Evolutionary conservation across 2,888 invertebrate species (phyloP), one percentile per base, ranked within the genome.

Genomic region (Spodoptera littoralis): DNA sequence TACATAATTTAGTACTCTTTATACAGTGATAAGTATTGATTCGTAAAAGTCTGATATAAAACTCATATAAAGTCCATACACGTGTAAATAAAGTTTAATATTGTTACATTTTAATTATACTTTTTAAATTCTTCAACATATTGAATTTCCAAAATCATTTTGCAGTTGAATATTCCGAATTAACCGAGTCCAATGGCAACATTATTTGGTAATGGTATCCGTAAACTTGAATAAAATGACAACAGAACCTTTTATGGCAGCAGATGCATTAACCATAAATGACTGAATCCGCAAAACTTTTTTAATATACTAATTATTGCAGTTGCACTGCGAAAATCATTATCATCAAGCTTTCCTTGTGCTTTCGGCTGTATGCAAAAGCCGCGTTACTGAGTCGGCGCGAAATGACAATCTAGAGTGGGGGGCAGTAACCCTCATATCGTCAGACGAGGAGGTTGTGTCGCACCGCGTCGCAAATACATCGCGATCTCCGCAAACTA

Each of bases 351-450:
- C 77, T 83, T 82, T 80, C 60, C 76, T 72, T 64, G 69, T 60
- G 71, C 81, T 74, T 77, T 77, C 73, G 70, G 73, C 68, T 51
- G 73, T 82, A 81, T 83, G 89, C 90, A 85, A 91, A 90, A 90
- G 88, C 85, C 74, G 82, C 79, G 83, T 79, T 87, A 92, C 92
- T 86, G 94, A 93, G 93, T 93, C 93, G 93, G 93, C 93, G 94
- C 94, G 87, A 93, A 92, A 92, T 92, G 90, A 90, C 89, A 89
- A 81, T 75, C 84, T 86, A 87, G 88, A 88, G 85, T 79, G 86
- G 88, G 92, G 91, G 92, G 90, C 92, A 94, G 94, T 94, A 89
- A 91, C 90, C 92, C 87, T 86, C 85, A 83, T 79, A 83, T 84
- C 84, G 80, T 80, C 79, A 73, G 60, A 87, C 85, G 91, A 74